These are phyloP conservation scores for Falco novaeseelandiae DNA, from an alignment of 2,797 vertebrate species.

Conservation along the genomic window DNA sequence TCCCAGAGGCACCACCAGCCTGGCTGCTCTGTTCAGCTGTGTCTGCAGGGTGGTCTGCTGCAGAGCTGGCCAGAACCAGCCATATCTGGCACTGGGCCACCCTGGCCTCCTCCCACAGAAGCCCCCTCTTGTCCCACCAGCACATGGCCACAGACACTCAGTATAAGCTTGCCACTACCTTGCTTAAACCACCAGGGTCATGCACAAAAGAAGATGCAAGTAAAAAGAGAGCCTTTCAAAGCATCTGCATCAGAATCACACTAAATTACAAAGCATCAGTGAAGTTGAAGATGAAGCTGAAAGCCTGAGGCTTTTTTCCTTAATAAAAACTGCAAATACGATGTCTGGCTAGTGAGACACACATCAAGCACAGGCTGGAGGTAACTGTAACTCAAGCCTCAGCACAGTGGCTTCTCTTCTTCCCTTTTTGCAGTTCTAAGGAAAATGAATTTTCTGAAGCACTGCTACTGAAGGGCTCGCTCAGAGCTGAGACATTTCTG, in stretches of 20 bases:
- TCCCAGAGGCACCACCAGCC: not conserved
- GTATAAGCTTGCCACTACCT: not conserved
- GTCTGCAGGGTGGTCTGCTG: too few species aligned
- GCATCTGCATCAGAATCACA: not conserved
- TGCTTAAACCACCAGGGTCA: not conserved
- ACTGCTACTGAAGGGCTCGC: not conserved
- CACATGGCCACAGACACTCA: not conserved
- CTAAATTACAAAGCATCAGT: not conserved
- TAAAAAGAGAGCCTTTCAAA: not conserved
- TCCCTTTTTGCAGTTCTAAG: not conserved
- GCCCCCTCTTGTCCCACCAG: too few species aligned
- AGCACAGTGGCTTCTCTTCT: not conserved
- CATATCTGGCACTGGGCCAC: rapidly evolving
- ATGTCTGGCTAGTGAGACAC: not conserved
- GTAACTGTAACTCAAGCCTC: not conserved
- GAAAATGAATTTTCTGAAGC: not conserved
- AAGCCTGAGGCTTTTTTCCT: not conserved
- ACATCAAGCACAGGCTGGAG: rapidly evolving
- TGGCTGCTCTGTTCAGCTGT: not conserved
- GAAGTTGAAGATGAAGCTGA: not conserved
- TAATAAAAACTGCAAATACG: not conserved
- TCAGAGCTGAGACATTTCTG: not conserved
- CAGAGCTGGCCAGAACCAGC: not conserved
- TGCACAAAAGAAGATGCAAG: not conserved
- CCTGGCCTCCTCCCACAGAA: not conserved